Percentiles rank a stretch among this genome's conserved stretches.
These are phyloP conservation scores for Paedocypris micromegethes DNA, from an alignment of 2,797 vertebrate genomes.

Conservation along the genomic window DNA sequence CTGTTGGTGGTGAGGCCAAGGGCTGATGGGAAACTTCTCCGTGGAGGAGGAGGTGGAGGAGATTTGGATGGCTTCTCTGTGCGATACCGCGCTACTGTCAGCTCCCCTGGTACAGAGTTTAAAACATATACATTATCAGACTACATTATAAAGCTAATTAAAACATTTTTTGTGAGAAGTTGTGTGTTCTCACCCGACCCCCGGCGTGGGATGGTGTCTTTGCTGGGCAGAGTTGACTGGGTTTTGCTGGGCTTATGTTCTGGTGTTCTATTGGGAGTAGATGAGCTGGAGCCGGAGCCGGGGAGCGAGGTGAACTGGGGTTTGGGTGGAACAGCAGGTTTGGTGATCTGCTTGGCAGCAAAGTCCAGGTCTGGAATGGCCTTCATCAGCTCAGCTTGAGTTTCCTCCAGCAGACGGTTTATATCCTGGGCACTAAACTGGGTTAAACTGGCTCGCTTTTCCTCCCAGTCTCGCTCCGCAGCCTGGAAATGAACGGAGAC, in stretches of 20 bases:
- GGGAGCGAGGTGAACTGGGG: slow-evolving; percentile 66
- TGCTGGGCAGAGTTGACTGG: slow-evolving; percentile 77
- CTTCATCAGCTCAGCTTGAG: slow-evolving; percentile 93
- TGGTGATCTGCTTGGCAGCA: slow-evolving; percentile 82
- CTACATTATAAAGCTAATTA: not conserved
- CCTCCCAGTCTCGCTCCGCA: slow-evolving; percentile 94
- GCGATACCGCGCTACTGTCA: slow-evolving; percentile 82
- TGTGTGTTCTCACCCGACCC: slow-evolving; percentile 73
- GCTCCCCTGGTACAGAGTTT: slow-evolving; percentile 58
- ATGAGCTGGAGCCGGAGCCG: slow-evolving; percentile 50
- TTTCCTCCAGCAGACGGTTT: slow-evolving; percentile 91
- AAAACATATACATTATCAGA: slow-evolving; percentile 3
- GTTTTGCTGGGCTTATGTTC: slow-evolving; percentile 83
- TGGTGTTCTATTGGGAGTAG: slow-evolving; percentile 65
- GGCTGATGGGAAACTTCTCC: slow-evolving; percentile 89
- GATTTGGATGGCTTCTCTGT: slow-evolving; percentile 95
- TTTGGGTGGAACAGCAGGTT: slow-evolving; percentile 70
- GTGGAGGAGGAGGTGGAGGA: slow-evolving; percentile 86
- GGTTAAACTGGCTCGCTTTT: slow-evolving; percentile 89
- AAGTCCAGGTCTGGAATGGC: slow-evolving; percentile 95
- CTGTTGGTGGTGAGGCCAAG: slow-evolving; percentile 90
- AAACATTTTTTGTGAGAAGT: not conserved
- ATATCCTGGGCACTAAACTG: slow-evolving; percentile 97
- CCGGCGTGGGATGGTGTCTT: slow-evolving; percentile 79
- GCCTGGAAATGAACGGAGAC: slow-evolving; percentile 64